These are phyloP conservation scores for Sebastes elongatus DNA, from an alignment of 2,797 vertebrate genomes.

Conservation along the genomic window DNA sequence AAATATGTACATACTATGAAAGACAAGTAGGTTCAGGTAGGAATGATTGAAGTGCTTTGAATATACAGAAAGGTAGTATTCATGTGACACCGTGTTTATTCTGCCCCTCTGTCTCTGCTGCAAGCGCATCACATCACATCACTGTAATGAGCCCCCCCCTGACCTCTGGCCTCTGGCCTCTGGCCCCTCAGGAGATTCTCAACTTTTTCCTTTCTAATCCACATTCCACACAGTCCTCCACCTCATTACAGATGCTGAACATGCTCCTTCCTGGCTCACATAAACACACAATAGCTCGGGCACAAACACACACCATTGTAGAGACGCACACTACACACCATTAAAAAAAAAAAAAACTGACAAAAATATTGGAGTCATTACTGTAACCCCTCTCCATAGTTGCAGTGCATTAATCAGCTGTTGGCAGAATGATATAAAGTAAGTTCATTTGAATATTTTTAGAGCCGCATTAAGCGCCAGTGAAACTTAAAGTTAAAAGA, in stretches of 20 bases:
- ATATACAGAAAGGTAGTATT: background rate
- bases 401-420: conserved; percentile 29
- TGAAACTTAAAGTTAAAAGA: background rate
- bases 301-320: background rate
- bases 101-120: conserved; percentile 5
- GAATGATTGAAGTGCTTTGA: background rate
- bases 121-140: background rate
- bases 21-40: background rate
- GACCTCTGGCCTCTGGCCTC: conserved; percentile 19
- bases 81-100: background rate
- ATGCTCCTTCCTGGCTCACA: background rate
- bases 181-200: conserved; percentile 41
- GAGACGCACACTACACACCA: background rate
- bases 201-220: conserved; percentile 27
- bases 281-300: background rate
- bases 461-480: background rate
- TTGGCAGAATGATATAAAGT: conserved; percentile 1
- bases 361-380: conserved; percentile 16
- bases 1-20: background rate
- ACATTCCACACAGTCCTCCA: conserved; percentile 26
- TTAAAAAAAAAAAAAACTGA: conserved; percentile 3
- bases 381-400: conserved; percentile 8
- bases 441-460: conserved; percentile 27
- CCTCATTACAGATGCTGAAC: conserved; percentile 35
- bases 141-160: conserved; percentile 4